Percentiles rank a stretch among this genome's conserved stretches.
These are phyloP conservation scores for Sula dactylatra DNA, from an alignment of 2,113 vertebrate genomes.

Conservation along the genomic window DNA sequence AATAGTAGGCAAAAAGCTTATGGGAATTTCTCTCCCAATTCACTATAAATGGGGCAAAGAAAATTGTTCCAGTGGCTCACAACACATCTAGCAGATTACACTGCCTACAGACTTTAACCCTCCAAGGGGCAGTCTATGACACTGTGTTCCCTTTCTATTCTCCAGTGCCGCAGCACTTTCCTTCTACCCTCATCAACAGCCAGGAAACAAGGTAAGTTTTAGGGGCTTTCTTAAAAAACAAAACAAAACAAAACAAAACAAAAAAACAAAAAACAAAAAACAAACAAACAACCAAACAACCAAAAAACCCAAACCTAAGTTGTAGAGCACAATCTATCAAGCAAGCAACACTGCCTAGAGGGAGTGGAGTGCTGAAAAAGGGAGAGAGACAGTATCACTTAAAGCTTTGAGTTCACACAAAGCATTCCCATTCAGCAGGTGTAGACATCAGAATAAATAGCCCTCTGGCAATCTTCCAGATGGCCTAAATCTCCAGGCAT, in stretches of 20 bases:
- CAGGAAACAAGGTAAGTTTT: neutral
- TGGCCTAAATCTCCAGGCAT: slow-evolving; percentile 51
- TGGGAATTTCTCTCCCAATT: neutral
- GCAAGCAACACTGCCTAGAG: neutral
- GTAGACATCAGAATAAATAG: slow-evolving; percentile 56
- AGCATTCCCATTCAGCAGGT: slow-evolving; percentile 58
- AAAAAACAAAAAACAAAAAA: neutral
- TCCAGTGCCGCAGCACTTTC: neutral
- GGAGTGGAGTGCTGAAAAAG: neutral
- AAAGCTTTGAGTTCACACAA: slow-evolving; percentile 42
- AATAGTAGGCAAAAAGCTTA: neutral
- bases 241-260: neutral
- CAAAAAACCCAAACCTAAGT: neutral
- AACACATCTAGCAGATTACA: neutral
- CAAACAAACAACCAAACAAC: too few relatives aligned
- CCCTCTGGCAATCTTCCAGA: slow-evolving; percentile 55
- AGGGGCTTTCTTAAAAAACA: neutral
- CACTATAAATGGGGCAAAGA: neutral
- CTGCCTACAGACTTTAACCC: neutral
- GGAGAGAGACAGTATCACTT: slow-evolving; percentile 1
- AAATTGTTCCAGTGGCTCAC: neutral
- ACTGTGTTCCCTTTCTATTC: neutral
- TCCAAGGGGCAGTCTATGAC: neutral
- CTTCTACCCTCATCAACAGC: neutral
- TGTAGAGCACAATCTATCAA: neutral